Evolutionary conservation across 2,113 vertebrate species (phyloP).

Genomic region (Hippocampus barbouri): DNA sequence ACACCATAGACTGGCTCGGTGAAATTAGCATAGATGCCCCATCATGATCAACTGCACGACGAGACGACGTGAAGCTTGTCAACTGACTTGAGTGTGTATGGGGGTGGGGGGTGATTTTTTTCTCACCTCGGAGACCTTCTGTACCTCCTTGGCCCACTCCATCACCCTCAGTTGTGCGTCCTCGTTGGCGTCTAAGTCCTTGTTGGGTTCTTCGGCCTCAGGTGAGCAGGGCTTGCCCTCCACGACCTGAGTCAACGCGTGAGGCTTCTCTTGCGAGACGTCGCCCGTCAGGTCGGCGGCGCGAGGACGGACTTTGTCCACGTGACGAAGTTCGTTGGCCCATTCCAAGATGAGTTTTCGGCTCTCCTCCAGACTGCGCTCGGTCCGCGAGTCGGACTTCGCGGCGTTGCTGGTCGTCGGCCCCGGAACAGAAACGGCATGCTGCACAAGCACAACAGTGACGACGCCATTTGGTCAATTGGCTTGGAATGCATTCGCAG

Average conservation of each 20-base stretch:
- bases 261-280: background rate
- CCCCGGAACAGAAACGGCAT: constrained; percentile 18
- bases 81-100: background rate
- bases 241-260: constrained; percentile 20
- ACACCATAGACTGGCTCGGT: too few relatives aligned
- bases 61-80: too few relatives aligned
- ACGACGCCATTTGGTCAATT: background rate
- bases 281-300: background rate
- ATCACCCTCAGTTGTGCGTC: constrained; percentile 55
- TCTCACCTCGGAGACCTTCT: constrained; percentile 64
- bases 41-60: too few relatives aligned
- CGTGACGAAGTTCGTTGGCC: constrained; percentile 66
- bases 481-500: background rate
- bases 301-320: constrained; percentile 56
- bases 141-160: constrained; percentile 74
- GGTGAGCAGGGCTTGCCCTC: constrained; percentile 28
- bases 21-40: too few relatives aligned
- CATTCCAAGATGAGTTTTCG: constrained; percentile 71
- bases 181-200: constrained; percentile 22
- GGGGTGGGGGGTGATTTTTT: too few relatives aligned
- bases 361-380: constrained; percentile 70
- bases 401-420: constrained; percentile 16
- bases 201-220: constrained; percentile 23
- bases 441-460: constrained; percentile 4
- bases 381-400: constrained; percentile 23